Conservation (phyloP, 2,113 vertebrate species). For the Pachypanchax playfairii region DNA sequence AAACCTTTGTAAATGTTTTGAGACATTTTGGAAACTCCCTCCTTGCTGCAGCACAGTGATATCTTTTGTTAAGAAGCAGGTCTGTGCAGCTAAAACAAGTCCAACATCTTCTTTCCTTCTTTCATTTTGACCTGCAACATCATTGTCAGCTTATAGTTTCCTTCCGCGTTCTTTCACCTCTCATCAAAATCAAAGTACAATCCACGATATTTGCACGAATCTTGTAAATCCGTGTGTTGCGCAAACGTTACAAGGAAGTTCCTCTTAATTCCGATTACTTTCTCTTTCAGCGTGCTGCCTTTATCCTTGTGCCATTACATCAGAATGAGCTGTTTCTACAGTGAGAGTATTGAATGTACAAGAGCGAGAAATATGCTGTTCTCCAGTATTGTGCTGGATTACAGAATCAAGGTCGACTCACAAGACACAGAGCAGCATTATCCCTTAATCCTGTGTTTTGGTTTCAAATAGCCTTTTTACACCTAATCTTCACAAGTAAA, state of each 20-base stretch:
- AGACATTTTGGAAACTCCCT: no score
- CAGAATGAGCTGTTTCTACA: constrained; percentile 60
- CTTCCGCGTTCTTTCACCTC: constrained; percentile 9
- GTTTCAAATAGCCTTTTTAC: constrained; percentile 81
- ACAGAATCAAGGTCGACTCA: constrained; percentile 80
- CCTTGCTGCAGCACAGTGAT: no score
- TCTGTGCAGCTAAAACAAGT: constrained; percentile 64
- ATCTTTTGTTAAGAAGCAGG: no score
- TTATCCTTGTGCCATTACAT: constrained; percentile 69
- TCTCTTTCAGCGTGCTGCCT: constrained; percentile 49
- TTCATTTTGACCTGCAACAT: background rate
- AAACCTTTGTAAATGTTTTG: no score
- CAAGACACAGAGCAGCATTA: constrained; percentile 79
- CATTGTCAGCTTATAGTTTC: background rate
- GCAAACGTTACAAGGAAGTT: constrained; percentile 44
- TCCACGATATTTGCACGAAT: constrained; percentile 34
- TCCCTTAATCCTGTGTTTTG: constrained; percentile 83
- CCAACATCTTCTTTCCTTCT: constrained; percentile 22
- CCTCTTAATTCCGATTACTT: constrained; percentile 64
- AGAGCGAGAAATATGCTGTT: constrained; percentile 73
- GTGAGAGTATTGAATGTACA: constrained; percentile 68
- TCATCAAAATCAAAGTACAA: constrained; percentile 27
- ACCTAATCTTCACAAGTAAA: constrained; percentile 79
- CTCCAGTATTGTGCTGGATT: constrained; percentile 78
- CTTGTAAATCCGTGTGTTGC: constrained; percentile 34